These are phyloP conservation scores for Carassius carassius DNA, from an alignment of 2,113 vertebrate genomes.

Conservation along the genomic window DNA sequence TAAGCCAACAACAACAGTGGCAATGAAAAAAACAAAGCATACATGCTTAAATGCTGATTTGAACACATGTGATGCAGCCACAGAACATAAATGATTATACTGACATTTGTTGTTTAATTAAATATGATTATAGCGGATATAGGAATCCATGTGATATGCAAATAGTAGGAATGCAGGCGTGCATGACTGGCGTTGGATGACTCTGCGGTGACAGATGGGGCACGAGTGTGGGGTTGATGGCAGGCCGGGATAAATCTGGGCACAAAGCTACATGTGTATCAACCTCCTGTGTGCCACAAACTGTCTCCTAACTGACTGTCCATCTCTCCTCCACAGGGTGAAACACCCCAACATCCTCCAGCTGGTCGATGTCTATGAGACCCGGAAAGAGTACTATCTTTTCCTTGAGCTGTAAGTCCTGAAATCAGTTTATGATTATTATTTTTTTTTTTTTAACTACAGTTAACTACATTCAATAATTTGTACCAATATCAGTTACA, in stretches of 20 bases:
- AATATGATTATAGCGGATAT: background rate
- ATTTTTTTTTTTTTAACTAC: no score
- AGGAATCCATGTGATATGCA: background rate
- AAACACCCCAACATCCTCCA: conserved; percentile 97
- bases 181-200: background rate
- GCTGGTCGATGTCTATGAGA: conserved; percentile 95
- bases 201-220: background rate
- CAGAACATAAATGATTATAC: background rate
- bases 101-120: conserved; percentile 26
- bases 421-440: no score
- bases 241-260: background rate
- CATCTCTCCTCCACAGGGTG: conserved; percentile 79
- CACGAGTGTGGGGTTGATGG: background rate
- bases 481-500: no score
- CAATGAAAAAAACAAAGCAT: background rate
- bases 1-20: background rate
- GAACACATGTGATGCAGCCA: background rate
- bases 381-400: conserved; percentile 96
- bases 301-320: background rate
- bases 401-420: conserved; percentile 96
- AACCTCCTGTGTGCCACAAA: background rate
- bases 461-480: no score
- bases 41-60: background rate
- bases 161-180: background rate
- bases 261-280: background rate